Conservation (phyloP, 2,113 vertebrate genomes). For the Platanista minor region DNA sequence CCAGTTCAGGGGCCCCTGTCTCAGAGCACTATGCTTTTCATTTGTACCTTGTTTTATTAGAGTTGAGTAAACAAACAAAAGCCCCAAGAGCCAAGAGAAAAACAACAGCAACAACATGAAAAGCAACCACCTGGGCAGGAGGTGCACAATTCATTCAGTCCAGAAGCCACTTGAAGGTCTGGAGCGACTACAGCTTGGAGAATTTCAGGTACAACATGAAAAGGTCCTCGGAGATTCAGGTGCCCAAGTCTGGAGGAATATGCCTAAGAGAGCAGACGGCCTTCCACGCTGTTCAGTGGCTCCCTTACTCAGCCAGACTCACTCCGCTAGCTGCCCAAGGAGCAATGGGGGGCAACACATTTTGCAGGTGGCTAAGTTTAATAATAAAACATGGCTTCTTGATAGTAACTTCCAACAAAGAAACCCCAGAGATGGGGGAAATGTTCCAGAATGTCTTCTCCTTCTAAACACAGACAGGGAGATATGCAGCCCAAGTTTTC, state of each 20-base stretch:
- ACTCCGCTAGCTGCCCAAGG: neutral
- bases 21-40: conserved; percentile 23
- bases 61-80: conserved; percentile 22
- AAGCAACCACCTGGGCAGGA: neutral
- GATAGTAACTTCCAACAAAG: conserved; percentile 44
- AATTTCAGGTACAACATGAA: neutral
- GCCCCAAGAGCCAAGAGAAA: neutral
- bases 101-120: conserved; percentile 13
- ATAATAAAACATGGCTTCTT: neutral
- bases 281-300: neutral
- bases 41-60: conserved; percentile 16
- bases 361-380: conserved; percentile 43
- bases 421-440: neutral
- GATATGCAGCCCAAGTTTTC: conserved; percentile 62
- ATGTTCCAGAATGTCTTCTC: conserved; percentile 1
- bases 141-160: neutral
- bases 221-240: conserved; percentile 20
- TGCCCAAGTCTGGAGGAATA: neutral
- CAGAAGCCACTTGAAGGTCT: neutral
- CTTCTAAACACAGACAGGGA: conserved; percentile 56
- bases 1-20: neutral
- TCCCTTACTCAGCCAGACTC: conserved; percentile 28
- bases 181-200: neutral
- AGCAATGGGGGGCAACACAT: neutral
- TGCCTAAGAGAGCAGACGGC: neutral